Base-by-base conservation (phyloP, 2,113 vertebrate species). In the Galbula dea region DNA sequence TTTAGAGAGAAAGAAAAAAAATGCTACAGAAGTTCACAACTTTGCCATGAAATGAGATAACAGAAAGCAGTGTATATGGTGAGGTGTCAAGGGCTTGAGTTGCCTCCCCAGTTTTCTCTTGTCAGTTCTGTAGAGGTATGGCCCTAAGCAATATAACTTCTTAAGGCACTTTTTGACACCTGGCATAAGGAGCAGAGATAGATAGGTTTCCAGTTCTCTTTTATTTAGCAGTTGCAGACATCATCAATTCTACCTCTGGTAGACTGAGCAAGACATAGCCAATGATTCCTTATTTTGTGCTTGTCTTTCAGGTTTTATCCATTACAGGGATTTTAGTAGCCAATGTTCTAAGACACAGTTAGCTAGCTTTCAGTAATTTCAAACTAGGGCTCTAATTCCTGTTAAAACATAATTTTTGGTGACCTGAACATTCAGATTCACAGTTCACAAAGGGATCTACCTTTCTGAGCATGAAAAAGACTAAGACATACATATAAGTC, bases 161-260 rank as follows among this genome's bases (percentile, higher is more conserved):
- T 62, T 67, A 74, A 92, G 57, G 74, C 73, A 93, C 29, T 86
- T 86, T 39, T 32, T 86, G 81, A 82, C 34, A 83, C 39, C 23
- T 72, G 34, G 48, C 43, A 63, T 67, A 67, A 86, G 43, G 34
- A 77, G 27, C 22, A 78, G 73, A 89, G 61, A 89, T 58, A 61
- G 46, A 74, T 82, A 58, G 61, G 12, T 54, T 65, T 34, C 22
- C 34, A 29, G 8, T 71, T 89, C 58, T 89, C 24, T 74, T 84
- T 84, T 89, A 86, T 78, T 95, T 77, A 92, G 68, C 59, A 83
- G 30, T 86, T 72, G 43, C 65, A 94, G 76, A 58, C 49, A 86
- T 65, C 66, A 83, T 90, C 59, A 86, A 74, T 94, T 86, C 59
- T 92, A 39, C n/a, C 36, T 66, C 68, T 66, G 51, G 59, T 94